phyloP scores from a whole-genome alignment of 1,140 invertebrate genomes.

The Maconellicoccus hirsutus region DNA sequence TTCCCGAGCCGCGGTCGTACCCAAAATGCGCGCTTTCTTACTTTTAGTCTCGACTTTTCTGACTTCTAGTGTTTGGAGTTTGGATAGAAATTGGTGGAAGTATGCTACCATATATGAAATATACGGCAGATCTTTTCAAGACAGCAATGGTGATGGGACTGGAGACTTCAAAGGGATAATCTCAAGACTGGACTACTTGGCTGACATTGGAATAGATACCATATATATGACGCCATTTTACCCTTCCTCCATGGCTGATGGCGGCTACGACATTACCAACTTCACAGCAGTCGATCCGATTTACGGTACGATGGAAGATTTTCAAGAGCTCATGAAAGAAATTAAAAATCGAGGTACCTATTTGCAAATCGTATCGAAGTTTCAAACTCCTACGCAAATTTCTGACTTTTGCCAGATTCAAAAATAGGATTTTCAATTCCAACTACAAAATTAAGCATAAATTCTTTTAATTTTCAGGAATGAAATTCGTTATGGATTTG shows the following conservation, averaged over 20 bases:
- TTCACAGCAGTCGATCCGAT: background rate
- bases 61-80: background rate
- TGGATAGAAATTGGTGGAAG: slow-evolving; percentile 50
- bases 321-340: background rate
- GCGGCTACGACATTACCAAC: background rate
- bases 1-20: no score
- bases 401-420: no score
- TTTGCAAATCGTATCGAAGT: no score
- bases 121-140: slow-evolving; percentile 65
- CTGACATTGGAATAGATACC: background rate
- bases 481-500: slow-evolving; percentile 70
- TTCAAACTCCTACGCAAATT: no score
- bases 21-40: no score
- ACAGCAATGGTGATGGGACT: slow-evolving; percentile 62
- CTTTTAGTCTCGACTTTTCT: no score
- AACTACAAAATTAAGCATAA: no score
- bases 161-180: slow-evolving; percentile 52
- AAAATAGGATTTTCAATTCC: no score
- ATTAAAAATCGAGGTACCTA: background rate
- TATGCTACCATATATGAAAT: slow-evolving; percentile 61
- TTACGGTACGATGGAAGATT: background rate
- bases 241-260: slow-evolving; percentile 37
- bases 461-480: slow-evolving; percentile 41
- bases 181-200: background rate
- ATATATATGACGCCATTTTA: background rate